Evolutionary conservation across 1,140 invertebrate genomes (phyloP).

Genomic region (Metopolophium dirhodum): DNA sequence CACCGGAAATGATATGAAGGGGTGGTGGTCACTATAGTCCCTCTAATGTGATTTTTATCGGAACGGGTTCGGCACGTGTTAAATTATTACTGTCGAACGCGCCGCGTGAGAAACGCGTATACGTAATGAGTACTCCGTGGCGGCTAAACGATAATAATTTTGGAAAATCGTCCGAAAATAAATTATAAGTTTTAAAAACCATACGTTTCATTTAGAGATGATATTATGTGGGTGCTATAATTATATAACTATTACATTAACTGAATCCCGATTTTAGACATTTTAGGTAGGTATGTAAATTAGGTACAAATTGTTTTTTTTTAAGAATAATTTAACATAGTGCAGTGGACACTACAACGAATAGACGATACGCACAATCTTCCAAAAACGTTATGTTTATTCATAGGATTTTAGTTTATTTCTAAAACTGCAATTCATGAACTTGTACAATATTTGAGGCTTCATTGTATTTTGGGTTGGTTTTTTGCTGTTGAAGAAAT

Average conservation of each 20-base stretch:
- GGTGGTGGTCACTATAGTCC: background rate
- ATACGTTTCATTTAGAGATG: background rate
- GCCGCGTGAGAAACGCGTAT: background rate
- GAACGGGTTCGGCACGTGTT: conserved; percentile 42
- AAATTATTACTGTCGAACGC: background rate
- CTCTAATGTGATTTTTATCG: conserved; percentile 51
- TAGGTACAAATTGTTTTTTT: background rate
- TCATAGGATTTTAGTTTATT: background rate
- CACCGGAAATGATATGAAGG: conserved; percentile 20
- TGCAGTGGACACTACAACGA: too few species aligned
- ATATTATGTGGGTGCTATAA: background rate
- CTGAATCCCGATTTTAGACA: too few species aligned
- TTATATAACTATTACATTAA: background rate
- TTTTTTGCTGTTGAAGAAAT: background rate
- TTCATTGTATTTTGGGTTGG: background rate
- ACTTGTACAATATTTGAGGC: too few species aligned
- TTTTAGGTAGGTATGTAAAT: background rate
- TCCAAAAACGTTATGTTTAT: background rate
- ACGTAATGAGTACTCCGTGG: background rate
- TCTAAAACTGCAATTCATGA: background rate
- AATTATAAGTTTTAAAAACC: background rate
- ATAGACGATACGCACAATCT: too few species aligned
- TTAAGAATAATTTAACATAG: too few species aligned
- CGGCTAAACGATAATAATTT: background rate
- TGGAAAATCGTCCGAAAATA: background rate